Conservation (phyloP, 1,140 invertebrate species). For the Cylas formicarius region DNA sequence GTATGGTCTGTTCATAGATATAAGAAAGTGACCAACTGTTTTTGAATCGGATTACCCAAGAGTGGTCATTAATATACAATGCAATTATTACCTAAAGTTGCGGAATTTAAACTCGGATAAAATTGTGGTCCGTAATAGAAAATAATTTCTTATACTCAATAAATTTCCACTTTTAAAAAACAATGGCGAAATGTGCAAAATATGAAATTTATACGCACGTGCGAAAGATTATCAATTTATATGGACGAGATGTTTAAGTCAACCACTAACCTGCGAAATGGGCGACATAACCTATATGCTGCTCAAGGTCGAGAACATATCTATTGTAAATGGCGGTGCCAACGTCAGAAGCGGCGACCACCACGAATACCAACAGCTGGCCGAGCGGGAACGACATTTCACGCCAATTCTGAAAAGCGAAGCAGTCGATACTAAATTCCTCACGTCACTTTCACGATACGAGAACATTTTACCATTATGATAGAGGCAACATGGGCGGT, state of each 20-base stretch:
- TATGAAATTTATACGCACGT: too few relatives aligned
- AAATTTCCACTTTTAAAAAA: too few relatives aligned
- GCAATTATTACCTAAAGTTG: neutral
- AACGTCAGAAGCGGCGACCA: slow-evolving; percentile 59
- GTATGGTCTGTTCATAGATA: too few relatives aligned
- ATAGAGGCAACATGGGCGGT: slow-evolving; percentile 93
- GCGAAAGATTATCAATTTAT: too few relatives aligned
- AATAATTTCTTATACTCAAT: neutral
- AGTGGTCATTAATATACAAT: neutral
- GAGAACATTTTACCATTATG: slow-evolving; percentile 83
- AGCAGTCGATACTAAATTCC: too few relatives aligned
- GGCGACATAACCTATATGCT: slow-evolving; percentile 80
- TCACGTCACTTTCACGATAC: too few relatives aligned
- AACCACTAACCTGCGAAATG: slow-evolving; percentile 62
- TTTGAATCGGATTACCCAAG: too few relatives aligned
- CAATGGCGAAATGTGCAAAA: too few relatives aligned
- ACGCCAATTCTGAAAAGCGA: slow-evolving; percentile 69
- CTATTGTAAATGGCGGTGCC: slow-evolving; percentile 77
- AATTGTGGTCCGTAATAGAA: neutral
- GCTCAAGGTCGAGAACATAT: slow-evolving; percentile 56
- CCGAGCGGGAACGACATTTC: slow-evolving; percentile 86
- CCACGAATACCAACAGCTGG: slow-evolving; percentile 68
- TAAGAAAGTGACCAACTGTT: too few relatives aligned
- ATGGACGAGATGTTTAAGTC: neutral
- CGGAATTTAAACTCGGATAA: neutral